Conservation (phyloP, 2,888 invertebrate genomes). For the Eupithecia centaureata region DNA sequence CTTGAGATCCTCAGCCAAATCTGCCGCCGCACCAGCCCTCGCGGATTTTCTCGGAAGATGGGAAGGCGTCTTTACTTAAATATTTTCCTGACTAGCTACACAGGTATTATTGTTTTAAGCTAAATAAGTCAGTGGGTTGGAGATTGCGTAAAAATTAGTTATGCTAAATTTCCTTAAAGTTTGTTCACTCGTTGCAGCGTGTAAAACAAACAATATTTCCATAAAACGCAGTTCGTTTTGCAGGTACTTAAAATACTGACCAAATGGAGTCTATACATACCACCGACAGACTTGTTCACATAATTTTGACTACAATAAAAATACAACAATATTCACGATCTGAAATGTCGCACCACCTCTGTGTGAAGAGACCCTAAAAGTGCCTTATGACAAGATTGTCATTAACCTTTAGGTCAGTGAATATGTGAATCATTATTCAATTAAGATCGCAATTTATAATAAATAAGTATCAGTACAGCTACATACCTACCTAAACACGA, state of each 20-base stretch:
- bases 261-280: too few relatives aligned
- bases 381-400: background rate
- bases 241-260: background rate
- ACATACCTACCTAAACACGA: background rate
- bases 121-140: constrained; percentile 2
- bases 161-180: constrained; percentile 10
- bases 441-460: background rate
- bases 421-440: background rate
- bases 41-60: too few relatives aligned
- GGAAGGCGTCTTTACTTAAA: too few relatives aligned
- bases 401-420: background rate
- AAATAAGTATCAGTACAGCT: background rate
- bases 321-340: too few relatives aligned
- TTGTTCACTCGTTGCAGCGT: constrained; percentile 5
- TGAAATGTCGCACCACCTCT: too few relatives aligned
- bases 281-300: too few relatives aligned
- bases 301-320: too few relatives aligned
- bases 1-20: too few relatives aligned
- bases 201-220: background rate
- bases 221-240: background rate
- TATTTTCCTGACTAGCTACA: background rate
- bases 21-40: too few relatives aligned
- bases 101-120: background rate
- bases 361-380: too few relatives aligned
- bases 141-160: constrained; percentile 8